Percentiles rank a stretch among this genome's conserved stretches.
phyloP scores from a whole-genome alignment of 2,888 invertebrate species.

The Spisula solida region DNA sequence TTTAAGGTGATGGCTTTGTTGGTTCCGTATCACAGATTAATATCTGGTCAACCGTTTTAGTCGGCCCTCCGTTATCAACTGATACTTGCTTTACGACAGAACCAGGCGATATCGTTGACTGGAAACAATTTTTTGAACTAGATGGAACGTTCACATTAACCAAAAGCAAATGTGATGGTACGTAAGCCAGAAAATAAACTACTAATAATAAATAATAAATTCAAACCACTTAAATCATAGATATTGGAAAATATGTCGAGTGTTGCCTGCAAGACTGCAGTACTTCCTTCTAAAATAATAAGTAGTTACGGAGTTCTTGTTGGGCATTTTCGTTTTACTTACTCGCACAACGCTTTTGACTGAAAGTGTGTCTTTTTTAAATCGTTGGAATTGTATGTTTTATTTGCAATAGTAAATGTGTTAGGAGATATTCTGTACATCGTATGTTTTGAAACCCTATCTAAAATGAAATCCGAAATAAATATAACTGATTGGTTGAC shows the following conservation, averaged over 20 bases:
- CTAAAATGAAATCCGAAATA: no score
- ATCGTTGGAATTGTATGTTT: no score
- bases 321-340: no score
- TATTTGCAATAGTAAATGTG: no score
- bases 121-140: conserved; percentile 24
- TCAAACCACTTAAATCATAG: not conserved
- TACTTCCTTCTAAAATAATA: no score
- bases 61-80: not conserved
- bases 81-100: conserved; percentile 13
- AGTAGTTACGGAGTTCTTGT: no score
- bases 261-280: no score
- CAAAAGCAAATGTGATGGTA: conserved; percentile 38
- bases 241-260: no score
- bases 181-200: not conserved
- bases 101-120: conserved; percentile 17
- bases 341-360: not conserved
- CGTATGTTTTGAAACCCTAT: no score
- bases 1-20: conserved; percentile 47
- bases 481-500: no score
- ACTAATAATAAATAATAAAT: not conserved
- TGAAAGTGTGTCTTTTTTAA: not conserved
- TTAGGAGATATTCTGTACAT: no score
- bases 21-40: conserved; percentile 57
- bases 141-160: conserved; percentile 33
- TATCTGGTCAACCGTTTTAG: conserved; percentile 26